Conservation (phyloP, 1,140 invertebrate species). For the Megalonaias nervosa region DNA sequence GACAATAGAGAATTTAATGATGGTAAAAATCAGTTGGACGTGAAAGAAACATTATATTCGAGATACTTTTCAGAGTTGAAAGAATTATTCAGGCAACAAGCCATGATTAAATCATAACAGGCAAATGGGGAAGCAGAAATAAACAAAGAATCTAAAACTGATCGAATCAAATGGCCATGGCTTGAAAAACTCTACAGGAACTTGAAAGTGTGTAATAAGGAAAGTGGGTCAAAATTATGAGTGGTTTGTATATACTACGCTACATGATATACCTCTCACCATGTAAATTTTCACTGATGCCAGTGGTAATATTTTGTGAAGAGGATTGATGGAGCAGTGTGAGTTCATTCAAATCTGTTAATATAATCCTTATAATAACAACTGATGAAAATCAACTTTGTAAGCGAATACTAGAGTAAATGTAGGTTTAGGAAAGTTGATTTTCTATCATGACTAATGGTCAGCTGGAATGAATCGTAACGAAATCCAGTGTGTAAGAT, state of each 20-base stretch:
- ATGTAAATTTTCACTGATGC: constrained; percentile 30
- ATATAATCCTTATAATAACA: constrained; percentile 25
- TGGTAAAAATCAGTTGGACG: no score
- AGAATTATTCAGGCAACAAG: no score
- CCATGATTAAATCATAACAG: no score
- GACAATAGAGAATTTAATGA: no score
- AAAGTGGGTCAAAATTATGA: neutral
- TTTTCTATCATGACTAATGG: neutral
- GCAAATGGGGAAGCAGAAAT: no score
- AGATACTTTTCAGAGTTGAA: no score
- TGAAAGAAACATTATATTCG: no score
- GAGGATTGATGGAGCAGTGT: constrained; percentile 7
- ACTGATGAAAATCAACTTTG: constrained; percentile 37
- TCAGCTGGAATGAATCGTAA: constrained; percentile 10
- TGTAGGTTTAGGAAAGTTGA: no score
- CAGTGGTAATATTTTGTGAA: constrained; percentile 19
- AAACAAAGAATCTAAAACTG: neutral
- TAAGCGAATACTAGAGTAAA: neutral
- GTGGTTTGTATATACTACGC: neutral
- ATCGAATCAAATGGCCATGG: constrained; percentile 7
- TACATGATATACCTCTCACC: neutral
- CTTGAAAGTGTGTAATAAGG: neutral
- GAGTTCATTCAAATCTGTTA: neutral
- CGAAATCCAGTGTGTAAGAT: constrained; percentile 24
- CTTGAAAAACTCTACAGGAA: neutral